Base-by-base conservation (phyloP, 2,113 vertebrate genomes). In the Hydropotes inermis region DNA sequence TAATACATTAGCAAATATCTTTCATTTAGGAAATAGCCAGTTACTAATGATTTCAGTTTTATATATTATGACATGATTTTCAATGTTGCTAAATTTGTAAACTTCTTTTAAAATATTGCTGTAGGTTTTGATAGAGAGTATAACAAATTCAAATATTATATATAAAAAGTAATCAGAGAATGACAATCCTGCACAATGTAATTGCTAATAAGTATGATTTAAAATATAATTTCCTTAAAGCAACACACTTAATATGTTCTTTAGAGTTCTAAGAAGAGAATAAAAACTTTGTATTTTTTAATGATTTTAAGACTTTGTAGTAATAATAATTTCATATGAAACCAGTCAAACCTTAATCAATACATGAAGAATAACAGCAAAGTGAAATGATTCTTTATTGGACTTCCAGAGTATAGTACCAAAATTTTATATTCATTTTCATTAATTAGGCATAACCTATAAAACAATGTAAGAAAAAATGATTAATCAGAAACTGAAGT, bases 401-500 rank as follows among this genome's bases (percentile, higher is more conserved):
- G 19, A 82, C 25, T 95, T 95, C 14, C 9, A 86, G 25, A 15
- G 76, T 55, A 82, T 0, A 91, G 17, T 1, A 47, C 4, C 7
- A 88, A 97, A 7, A 88, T 36, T 78, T 97, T 97, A 96, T 95
- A 96, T 93, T 98, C 36, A 90, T 91, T 98, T 97, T 47, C 4
- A 74, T 78, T 98, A 97, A 98, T 98, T 98, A 98, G 13, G 1
- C n/a, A 97, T 81, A 97, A 93, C 4, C 27, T 97, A 64, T 95
- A 96, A 97, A 97, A 97, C 54, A 97, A 98, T 89, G 95, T 64
- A 61, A 97, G 95, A 58, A 97, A 95, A 86, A 98, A 97, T 10
- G 87, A 97, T 98, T 98, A 97, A 98, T 97, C 93, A 97, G 94
- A 98, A 98, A 94, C 58, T 97, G 52, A 96, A 97, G 28, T 84